Evolutionary conservation across 2,888 invertebrate genomes (phyloP).

Genomic region (Allophyes oxyacanthae): DNA sequence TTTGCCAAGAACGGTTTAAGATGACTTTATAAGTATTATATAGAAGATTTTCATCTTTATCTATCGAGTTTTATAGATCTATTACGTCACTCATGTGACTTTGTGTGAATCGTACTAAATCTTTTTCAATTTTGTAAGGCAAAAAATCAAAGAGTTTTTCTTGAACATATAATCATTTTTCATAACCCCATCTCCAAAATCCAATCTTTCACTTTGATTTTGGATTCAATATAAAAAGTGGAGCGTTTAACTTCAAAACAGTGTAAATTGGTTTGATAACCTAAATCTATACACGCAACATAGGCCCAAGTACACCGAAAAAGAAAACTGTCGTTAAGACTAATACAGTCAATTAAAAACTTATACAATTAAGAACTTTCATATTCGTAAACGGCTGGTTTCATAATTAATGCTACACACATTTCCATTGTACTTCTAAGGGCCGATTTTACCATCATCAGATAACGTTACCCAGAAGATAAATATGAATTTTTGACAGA

Average conservation of each 20-base stretch:
- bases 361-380: too few species aligned
- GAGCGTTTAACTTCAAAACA: constrained; percentile 6
- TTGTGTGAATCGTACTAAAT: background rate
- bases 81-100: too few species aligned
- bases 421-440: too few species aligned
- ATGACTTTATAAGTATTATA: constrained; percentile 23
- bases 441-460: too few species aligned
- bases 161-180: constrained; percentile 20
- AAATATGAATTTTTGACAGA: too few species aligned
- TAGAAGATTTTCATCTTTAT: constrained; percentile 3
- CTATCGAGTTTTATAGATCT: background rate
- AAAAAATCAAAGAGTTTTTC: constrained; percentile 25
- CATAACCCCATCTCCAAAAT: constrained; percentile 24
- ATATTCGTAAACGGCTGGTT: too few species aligned
- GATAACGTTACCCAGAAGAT: too few species aligned
- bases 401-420: too few species aligned
- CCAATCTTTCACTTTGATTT: constrained; percentile 35
- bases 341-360: too few species aligned
- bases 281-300: background rate
- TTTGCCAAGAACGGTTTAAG: constrained; percentile 24
- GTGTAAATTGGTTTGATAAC: background rate
- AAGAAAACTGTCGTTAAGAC: too few species aligned
- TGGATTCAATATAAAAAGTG: constrained; percentile 4
- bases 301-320: too few species aligned
- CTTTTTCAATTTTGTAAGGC: background rate